These are phyloP conservation scores for Laticauda laticaudata DNA, from an alignment of 2,113 vertebrate species.

Conservation along the genomic window DNA sequence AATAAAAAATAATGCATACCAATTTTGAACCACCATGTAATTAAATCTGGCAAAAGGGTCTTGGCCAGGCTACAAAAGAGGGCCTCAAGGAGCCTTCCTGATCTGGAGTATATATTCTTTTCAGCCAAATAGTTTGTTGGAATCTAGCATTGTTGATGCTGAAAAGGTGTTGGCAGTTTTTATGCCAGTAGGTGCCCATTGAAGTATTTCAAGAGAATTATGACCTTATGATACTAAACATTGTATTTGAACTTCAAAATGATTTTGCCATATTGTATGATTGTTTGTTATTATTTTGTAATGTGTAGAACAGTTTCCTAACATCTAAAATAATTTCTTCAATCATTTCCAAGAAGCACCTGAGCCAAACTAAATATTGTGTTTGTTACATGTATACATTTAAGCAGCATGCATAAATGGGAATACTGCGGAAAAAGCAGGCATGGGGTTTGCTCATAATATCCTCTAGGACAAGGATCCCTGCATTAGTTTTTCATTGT, in stretches of 20 bases:
- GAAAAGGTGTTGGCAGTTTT: neutral
- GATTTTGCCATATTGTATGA: neutral
- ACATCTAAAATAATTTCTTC: neutral
- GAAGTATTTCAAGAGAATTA: neutral
- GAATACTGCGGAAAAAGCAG: neutral
- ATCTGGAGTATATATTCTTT: neutral
- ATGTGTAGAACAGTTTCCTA: neutral
- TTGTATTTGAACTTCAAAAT: neutral
- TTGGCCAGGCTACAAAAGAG: neutral
- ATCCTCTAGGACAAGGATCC: neutral
- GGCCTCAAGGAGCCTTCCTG: neutral
- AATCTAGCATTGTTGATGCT: neutral
- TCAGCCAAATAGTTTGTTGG: neutral
- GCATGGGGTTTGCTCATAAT: neutral
- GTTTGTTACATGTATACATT: neutral
- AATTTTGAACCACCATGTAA: neutral
- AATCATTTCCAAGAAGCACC: neutral
- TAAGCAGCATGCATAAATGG: neutral
- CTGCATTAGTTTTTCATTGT: neutral
- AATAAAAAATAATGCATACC: neutral
- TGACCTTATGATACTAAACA: neutral
- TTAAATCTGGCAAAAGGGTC: neutral
- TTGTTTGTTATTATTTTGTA: neutral
- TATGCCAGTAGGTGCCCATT: neutral
- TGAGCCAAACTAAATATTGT: neutral